These are phyloP conservation scores for Coregonus clupeaformis DNA, from an alignment of 2,113 vertebrate genomes.

Conservation along the genomic window DNA sequence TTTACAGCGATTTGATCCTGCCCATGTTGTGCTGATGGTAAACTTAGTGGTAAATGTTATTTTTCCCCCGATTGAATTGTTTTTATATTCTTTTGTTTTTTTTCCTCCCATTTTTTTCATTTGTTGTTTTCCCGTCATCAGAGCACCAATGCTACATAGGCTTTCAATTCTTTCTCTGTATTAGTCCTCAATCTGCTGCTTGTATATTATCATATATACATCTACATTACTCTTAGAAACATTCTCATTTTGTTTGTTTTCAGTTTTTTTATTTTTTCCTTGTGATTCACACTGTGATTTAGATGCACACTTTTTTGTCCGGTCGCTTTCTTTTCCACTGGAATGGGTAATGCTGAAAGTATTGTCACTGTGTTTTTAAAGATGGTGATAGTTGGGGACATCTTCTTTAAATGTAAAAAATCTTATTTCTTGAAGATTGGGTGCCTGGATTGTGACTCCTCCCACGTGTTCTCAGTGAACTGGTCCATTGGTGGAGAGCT, in stretches of 20 bases:
- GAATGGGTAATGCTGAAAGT: slow-evolving; percentile 91
- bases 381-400: slow-evolving; percentile 72
- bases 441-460: slow-evolving; percentile 77
- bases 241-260: slow-evolving; percentile 72
- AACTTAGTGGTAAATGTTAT: slow-evolving; percentile 99
- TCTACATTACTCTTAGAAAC: slow-evolving; percentile 70
- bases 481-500: slow-evolving; percentile 24
- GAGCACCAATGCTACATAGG: slow-evolving; percentile 98
- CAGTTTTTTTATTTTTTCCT: slow-evolving; percentile 77
- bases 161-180: slow-evolving; percentile 91
- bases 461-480: slow-evolving; percentile 19
- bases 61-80: slow-evolving; percentile 98
- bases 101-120: slow-evolving; percentile 71
- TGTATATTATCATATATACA: slow-evolving; percentile 84
- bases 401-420: slow-evolving; percentile 53
- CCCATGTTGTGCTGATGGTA: slow-evolving; percentile 99
- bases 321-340: slow-evolving; percentile 83
- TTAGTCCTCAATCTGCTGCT: slow-evolving; percentile 99
- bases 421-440: slow-evolving; percentile 48
- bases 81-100: slow-evolving; percentile 55
- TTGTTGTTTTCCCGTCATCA: slow-evolving; percentile 89
- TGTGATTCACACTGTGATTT: slow-evolving; percentile 79
- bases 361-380: slow-evolving; percentile 86
- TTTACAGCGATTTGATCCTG: slow-evolving; percentile 99
- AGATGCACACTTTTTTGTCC: slow-evolving; percentile 91